These are phyloP conservation scores for Gila robusta DNA, from an alignment of 2,797 vertebrate genomes.

Conservation along the genomic window DNA sequence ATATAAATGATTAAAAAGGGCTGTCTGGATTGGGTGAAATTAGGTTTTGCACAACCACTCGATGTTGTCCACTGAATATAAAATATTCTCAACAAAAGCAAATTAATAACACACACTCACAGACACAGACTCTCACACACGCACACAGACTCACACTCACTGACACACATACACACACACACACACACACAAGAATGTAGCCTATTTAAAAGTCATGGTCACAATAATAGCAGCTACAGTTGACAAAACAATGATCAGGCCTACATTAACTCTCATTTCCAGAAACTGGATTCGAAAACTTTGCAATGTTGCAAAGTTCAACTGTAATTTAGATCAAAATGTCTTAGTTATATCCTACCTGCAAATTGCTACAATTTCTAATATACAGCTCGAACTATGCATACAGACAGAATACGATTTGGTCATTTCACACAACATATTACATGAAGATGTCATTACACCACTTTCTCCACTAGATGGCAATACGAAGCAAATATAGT, in stretches of 20 bases:
- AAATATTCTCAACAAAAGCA: background rate
- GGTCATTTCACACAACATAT: background rate
- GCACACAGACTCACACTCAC: too few relatives aligned
- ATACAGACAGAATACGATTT: background rate
- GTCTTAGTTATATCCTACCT: background rate
- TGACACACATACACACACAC: too few relatives aligned
- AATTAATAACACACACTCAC: background rate
- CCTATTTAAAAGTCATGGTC: background rate
- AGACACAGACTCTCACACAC: too few relatives aligned
- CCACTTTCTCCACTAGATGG: slow-evolving; percentile 27
- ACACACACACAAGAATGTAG: background rate
- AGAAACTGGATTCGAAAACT: background rate
- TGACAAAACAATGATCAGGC: background rate
- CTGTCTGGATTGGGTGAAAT: background rate
- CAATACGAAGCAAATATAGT: background rate
- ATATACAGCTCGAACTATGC: background rate
- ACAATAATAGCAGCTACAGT: background rate
- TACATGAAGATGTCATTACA: background rate
- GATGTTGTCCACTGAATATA: background rate
- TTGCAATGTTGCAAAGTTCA: background rate
- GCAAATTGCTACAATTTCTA: background rate
- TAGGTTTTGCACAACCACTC: background rate
- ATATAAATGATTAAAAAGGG: background rate
- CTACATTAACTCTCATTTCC: background rate
- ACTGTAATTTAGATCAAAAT: background rate